Evolutionary conservation across 2,113 vertebrate genomes (phyloP), one percentile per base, ranked within the genome.

Genomic region (Barbus barbus): DNA sequence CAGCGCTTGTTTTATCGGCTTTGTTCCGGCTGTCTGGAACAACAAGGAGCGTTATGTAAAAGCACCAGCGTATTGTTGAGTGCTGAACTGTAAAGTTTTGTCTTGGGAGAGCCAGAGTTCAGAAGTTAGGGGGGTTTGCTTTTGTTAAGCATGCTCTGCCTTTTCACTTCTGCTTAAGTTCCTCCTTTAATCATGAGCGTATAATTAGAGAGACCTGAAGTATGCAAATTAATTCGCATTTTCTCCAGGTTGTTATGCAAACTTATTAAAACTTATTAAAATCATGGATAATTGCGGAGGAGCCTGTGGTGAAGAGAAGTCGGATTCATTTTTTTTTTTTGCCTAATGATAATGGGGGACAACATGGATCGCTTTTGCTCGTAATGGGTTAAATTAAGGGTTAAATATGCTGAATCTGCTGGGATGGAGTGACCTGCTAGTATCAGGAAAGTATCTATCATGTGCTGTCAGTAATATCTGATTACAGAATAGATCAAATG

Each of bases 201-300:
- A 86, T 93, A 89, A 93, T 93, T 92, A 93, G 86, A 63, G 83
- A 89, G 86, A 78, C 86, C 79, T 79, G 85, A 86, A 78, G 85
- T 92, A 92, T 93, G 90, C 89, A 89, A 91, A 92, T 91, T 83
- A 38, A 33, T 84, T 83, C 88, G 61, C 86, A 87, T 91, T 90
- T 90, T 86, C 85, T 89, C 87, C 28, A 87, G 86, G 88, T 91
- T 91, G 87, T 90, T 92, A 89, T 93, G 91, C 91, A 91, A 92
- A 91, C 91, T 88, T 93, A 92, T 92, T 93, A 92, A 88, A 90
- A 82, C 72, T 5, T 89, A 92, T 93, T 93, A 92, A 91, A 92
- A 92, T 92, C 89, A 90, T 86, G 83, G 84, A 85, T 91, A 90
- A 91, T 92, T 92, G 91, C 67, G 77, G 87, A 86, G 83, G 81